These are phyloP conservation scores for Drosophila triauraria DNA, from an alignment of 1,140 invertebrate genomes.

Conservation along the genomic window DNA sequence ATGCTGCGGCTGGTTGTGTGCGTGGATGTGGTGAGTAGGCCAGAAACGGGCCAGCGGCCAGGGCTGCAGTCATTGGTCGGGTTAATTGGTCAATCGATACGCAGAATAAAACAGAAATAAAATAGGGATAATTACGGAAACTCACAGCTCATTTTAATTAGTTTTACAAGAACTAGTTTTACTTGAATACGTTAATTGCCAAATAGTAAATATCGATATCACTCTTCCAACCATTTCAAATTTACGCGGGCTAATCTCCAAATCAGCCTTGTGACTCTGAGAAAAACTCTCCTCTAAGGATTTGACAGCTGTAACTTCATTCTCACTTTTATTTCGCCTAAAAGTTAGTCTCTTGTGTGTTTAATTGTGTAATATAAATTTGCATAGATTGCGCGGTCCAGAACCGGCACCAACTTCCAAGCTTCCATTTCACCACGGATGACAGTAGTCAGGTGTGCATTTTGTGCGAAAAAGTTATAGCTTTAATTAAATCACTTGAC, in stretches of 20 bases:
- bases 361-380: no score
- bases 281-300: not conserved
- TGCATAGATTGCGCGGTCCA: not conserved
- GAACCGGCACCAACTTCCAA: not conserved
- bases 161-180: not conserved
- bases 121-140: not conserved
- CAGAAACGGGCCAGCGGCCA: slow-evolving; percentile 15
- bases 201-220: not conserved
- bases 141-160: not conserved
- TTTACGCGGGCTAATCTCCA: not conserved
- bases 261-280: not conserved
- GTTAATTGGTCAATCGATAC: slow-evolving; percentile 20
- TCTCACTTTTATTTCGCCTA: not conserved
- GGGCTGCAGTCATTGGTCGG: slow-evolving; percentile 1
- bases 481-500: no score
- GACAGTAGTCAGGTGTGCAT: not conserved
- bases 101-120: not conserved
- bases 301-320: not conserved
- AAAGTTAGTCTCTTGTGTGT: not conserved
- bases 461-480: not conserved
- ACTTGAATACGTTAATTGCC: not conserved
- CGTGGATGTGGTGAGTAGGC: slow-evolving; percentile 42
- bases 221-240: not conserved
- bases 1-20: slow-evolving; percentile 47
- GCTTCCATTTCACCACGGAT: not conserved